A percentile compares a stretch with the other conserved stretches of the same genome.
These are phyloP conservation scores for Etheostoma nigrum DNA, from an alignment of 2,797 vertebrate genomes.

Conservation along the genomic window DNA sequence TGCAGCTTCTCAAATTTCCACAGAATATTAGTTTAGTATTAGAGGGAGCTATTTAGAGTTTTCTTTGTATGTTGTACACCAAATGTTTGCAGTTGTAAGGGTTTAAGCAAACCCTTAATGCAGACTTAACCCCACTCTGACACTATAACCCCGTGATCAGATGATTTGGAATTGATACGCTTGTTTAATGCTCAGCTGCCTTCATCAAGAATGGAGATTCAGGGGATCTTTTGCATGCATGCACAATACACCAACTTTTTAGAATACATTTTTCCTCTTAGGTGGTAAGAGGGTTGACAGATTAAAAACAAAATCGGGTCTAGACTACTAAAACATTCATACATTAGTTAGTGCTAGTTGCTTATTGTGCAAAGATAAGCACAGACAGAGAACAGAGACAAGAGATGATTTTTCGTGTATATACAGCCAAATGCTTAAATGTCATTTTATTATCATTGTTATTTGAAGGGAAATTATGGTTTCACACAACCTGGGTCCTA, in stretches of 20 bases:
- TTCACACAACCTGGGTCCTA: conserved; percentile 11
- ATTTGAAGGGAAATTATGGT: not conserved
- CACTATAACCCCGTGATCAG: conserved; percentile 38
- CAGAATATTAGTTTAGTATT: conserved; percentile 63
- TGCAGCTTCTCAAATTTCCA: conserved; percentile 72
- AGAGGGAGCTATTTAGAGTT: conserved; percentile 31
- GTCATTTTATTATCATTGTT: not conserved
- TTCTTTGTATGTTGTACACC: conserved; percentile 29
- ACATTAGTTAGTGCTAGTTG: conserved; percentile 1
- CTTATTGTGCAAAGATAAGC: not conserved
- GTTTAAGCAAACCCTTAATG: conserved; percentile 44
- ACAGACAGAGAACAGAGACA: not conserved
- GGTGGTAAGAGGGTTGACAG: conserved; percentile 10
- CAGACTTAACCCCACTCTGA: conserved; percentile 45
- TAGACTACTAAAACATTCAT: conserved; percentile 19
- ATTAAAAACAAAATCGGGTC: not conserved
- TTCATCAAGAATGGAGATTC: conserved; percentile 47
- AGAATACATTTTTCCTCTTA: not conserved
- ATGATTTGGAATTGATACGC: conserved; percentile 57
- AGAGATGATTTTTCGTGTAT: not conserved
- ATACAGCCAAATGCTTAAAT: conserved; percentile 13
- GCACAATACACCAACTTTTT: not conserved
- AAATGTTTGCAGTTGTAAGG: conserved; percentile 41
- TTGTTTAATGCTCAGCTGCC: conserved; percentile 43
- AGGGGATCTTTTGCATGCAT: conserved; percentile 1